Base-by-base conservation (phyloP, 2,888 invertebrate genomes). In the Leptarthrus brevirostris region DNA sequence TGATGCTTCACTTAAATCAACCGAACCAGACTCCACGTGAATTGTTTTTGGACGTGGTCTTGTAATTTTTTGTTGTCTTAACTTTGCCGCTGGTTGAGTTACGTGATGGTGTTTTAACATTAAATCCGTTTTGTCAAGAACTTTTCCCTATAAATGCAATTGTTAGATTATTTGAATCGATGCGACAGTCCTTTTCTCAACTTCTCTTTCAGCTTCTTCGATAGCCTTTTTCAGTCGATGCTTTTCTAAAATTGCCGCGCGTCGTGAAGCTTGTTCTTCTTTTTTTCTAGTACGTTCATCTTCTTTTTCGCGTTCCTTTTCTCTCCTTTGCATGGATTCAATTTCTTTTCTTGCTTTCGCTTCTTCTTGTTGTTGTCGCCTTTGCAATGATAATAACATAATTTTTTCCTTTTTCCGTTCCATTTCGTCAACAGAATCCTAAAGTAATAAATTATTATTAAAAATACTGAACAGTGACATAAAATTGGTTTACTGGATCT, bases 161-260 rank as follows among this genome's bases (percentile, higher is more conserved):
- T 5, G 49, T 10, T 2, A 47, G 6, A 47, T 47, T 2, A 47
- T 16, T 14, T 47, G 5, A 47, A 47, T 47, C 12, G 5, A 47
- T 30, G n/a, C n/a, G n/a, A n/a, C n/a, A n/a, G n/a, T n/a, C n/a
- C n/a, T n/a, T n/a, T 12, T 2, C 12, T 18, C 61, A 79, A 93
- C 93, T 88, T 94, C 94, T 82, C 93, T 86, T 84, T 95, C 94
- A 22, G 95, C 95, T 86, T 96, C 95, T 83, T 96, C 96, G 76
- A 94, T 91, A 72, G 94, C 94, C 86, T 97, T 97, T 83, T 97
- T 95, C 79, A 96, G 87, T 86, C 96, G 93, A 86, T 97, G 95
- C 84, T 96, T 94, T 82, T 96, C 95, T 79, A 97, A 89, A 82
- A 98, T 98, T 78, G 90, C 90, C 78, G 95, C 93, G 72, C 97